Base-by-base conservation (phyloP, 2,797 vertebrate genomes). In the Dendrocincla tyrannina region DNA sequence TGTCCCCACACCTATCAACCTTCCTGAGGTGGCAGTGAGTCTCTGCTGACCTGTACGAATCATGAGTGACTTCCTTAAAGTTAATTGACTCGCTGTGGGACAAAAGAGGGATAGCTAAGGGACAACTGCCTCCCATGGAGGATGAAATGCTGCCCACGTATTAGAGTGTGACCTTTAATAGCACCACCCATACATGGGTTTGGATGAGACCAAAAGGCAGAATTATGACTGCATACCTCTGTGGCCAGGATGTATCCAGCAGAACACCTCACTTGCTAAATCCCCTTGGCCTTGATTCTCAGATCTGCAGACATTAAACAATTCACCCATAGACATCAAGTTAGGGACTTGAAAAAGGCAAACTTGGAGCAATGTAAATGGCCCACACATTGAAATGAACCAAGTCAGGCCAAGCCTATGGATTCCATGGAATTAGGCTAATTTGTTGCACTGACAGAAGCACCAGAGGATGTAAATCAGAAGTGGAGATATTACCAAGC, bases 341-440 rank as follows among this genome's bases (percentile, higher is more conserved):
- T 25, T 39, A 68, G 42, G 17, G 28, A 44, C 52, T 23, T 81
- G 63, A 84, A 69, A 69, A 80, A 66, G 17, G 32, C 27, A 75
- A 37, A 23, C 16, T 49, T 37, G 55, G 0, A 60, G n/a, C 0
- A 2, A n/a, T 20, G 10, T 58, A 69, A 73, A 49, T 25, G 55
- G 15, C 30, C 30, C 37, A 79, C 68, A 72, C 4, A 62, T 8
- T 1, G 2, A 83, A 83, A 39, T 59, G 35, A 90, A 83, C 13
- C 25, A 75, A 66, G 17, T 46, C 37, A 78, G 25, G 30, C 7
- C 47, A 50, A 85, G 46, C 9, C 69, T 73, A 76, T 5, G 30
- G 55, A 47, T 30, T 62, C 25, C 7, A 68, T 10, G 7, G 9
- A 69, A 73, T 73, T 35, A 37, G 32, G 27, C 14, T 88, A 32